Evolutionary conservation across 2,888 invertebrate species (phyloP), one percentile per base, ranked within the genome.

Genomic region (Hirtodrosophila alboralis): DNA sequence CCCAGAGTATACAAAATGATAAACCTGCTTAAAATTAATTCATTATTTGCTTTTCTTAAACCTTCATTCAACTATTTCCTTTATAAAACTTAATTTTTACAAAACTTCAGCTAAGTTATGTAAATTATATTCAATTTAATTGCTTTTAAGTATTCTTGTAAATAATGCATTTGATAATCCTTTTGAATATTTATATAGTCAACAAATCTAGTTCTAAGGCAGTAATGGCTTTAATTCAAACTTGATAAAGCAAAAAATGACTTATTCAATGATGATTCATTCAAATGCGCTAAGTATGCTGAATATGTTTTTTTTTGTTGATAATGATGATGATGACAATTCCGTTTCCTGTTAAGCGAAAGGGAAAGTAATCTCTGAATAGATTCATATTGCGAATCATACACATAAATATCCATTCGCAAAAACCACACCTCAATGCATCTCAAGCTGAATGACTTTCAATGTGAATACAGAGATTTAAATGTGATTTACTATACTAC

Each of bases 391-490:
- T 43, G 33, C 36, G 36, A n/a, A 48, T 40, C 37, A 54, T 44
- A 51, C 14, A 54, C 63, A 26, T 34, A 49, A 56, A 62, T 51
- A 62, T 48, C 38, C 23, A 26, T 28, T n/a, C n/a, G n/a, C n/a
- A n/a, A n/a, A n/a, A 44, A 31, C 12, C 49, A 53, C 36, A 37
- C 13, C 27, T 64, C 38, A 69, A 45, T 69, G 59, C 48, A 14
- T 30, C 26, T 44, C 16, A 26, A 41, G 23, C 30, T 37, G 26
- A 57, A 53, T 53, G 52, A 16, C 37, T 49, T 66, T 67, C 61
- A 64, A 72, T 69, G 57, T 47, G 56, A 43, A 58, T 56, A 44
- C 53, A 68, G 45, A 37, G 54, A 56, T 36, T 63, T 47, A 36
- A 67, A 57, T 51, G 47, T 58, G 56, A 64, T 74, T 59, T 66